Percentiles rank a stretch among this genome's conserved stretches.
Conservation (phyloP, 2,888 invertebrate genomes). For the Hirtodrosophila duncani region DNA sequence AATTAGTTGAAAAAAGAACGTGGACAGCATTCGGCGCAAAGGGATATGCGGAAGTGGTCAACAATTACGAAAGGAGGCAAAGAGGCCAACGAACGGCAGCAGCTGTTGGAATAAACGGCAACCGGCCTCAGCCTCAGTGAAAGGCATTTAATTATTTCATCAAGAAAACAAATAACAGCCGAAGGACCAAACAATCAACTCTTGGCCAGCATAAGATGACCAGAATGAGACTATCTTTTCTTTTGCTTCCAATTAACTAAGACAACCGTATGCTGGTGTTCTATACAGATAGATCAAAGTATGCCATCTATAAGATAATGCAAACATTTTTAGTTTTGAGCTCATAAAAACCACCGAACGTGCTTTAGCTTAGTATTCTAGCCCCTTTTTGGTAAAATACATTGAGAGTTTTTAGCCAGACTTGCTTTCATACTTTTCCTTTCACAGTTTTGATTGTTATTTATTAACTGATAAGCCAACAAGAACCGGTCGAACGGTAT, state of each 20-base stretch:
- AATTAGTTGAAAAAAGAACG: constrained; percentile 51
- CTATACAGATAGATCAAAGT: no score
- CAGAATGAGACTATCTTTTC: constrained; percentile 42
- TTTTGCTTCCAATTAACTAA: constrained; percentile 16
- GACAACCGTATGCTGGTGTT: no score
- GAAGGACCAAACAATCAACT: constrained; percentile 65
- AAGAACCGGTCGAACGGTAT: no score
- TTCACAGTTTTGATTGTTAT: no score
- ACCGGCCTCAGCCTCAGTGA: constrained; percentile 61
- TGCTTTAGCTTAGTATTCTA: no score
- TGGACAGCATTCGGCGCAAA: constrained; percentile 45
- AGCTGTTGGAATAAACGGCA: constrained; percentile 28
- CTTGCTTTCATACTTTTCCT: no score
- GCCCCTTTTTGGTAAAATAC: no score
- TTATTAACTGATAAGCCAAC: no score
- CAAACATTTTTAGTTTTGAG: no score
- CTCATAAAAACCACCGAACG: no score
- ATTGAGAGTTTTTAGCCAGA: no score
- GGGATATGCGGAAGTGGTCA: constrained; percentile 64
- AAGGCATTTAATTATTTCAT: constrained; percentile 74
- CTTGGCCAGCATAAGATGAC: constrained; percentile 44
- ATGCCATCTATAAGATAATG: no score
- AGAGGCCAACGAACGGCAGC: constrained; percentile 25
- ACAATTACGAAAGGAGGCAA: constrained; percentile 27
- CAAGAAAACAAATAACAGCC: constrained; percentile 72